phyloP scores from a whole-genome alignment of 2,888 invertebrate species.

The Caradrina kadenii region DNA sequence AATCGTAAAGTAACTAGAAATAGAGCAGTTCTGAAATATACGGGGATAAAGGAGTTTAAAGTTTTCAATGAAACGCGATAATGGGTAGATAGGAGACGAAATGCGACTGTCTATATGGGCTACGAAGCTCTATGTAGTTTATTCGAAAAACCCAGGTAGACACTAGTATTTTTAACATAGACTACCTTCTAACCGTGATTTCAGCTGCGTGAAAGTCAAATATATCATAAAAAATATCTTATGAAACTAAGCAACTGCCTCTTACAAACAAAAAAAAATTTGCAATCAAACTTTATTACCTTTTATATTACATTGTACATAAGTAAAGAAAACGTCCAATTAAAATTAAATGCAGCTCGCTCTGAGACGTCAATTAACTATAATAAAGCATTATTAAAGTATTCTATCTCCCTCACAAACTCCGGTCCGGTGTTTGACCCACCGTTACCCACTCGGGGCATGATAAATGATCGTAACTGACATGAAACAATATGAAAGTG shows the following conservation, averaged over 20 bases:
- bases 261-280: too few species aligned
- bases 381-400: slow-evolving; percentile 44
- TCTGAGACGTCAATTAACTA: not conserved
- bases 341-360: slow-evolving; percentile 15
- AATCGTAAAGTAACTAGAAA: slow-evolving; percentile 53
- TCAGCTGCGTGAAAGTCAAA: too few species aligned
- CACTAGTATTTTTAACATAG: not conserved
- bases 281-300: too few species aligned
- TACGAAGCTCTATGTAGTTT: slow-evolving; percentile 4
- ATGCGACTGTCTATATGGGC: slow-evolving; percentile 39
- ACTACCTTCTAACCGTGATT: too few species aligned
- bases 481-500: slow-evolving; percentile 75
- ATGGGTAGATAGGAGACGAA: slow-evolving; percentile 30
- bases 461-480: slow-evolving; percentile 76
- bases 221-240: too few species aligned
- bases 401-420: slow-evolving; percentile 33
- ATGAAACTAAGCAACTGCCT: too few species aligned
- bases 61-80: slow-evolving; percentile 48
- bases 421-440: slow-evolving; percentile 57
- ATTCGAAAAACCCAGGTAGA: slow-evolving; percentile 6
- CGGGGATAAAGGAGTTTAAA: slow-evolving; percentile 43
- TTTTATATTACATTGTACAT: too few species aligned
- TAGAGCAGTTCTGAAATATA: slow-evolving; percentile 48
- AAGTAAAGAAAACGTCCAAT: not conserved
- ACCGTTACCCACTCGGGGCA: slow-evolving; percentile 68